A percentile compares a stretch with the other conserved stretches of the same genome.
Evolutionary conservation across 2,888 invertebrate genomes (phyloP).

Genomic region (Eucriotettix oculatus): DNA sequence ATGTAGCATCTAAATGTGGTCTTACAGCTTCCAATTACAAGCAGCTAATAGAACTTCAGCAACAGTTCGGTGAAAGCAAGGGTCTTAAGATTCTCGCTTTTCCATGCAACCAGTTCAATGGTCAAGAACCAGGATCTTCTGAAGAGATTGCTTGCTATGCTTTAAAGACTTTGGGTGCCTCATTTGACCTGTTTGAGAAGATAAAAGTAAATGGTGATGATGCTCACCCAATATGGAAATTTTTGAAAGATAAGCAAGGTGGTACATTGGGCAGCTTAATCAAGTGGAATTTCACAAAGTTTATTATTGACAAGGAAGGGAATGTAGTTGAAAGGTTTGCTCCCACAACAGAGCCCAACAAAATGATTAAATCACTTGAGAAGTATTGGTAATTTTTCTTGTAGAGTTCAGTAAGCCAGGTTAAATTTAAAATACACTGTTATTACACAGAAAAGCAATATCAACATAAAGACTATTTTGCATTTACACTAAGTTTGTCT

Average conservation of each 20-base stretch:
- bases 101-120: slow-evolving; percentile 75
- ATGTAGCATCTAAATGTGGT: slow-evolving; percentile 79
- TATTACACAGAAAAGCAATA: too few species aligned
- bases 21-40: slow-evolving; percentile 68
- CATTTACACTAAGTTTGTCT: too few species aligned
- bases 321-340: slow-evolving; percentile 48
- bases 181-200: slow-evolving; percentile 49
- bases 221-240: slow-evolving; percentile 49
- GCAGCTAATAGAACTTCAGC: slow-evolving; percentile 59
- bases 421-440: too few species aligned
- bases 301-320: slow-evolving; percentile 57
- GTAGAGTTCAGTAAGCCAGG: too few species aligned
- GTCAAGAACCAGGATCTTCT: slow-evolving; percentile 47
- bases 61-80: slow-evolving; percentile 53
- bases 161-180: slow-evolving; percentile 37
- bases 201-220: slow-evolving; percentile 40
- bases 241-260: slow-evolving; percentile 37
- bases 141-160: slow-evolving; percentile 48
- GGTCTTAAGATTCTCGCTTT: slow-evolving; percentile 65
- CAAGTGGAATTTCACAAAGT: slow-evolving; percentile 80
- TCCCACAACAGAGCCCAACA: slow-evolving; percentile 32
- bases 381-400: background rate
- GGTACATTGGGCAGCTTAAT: slow-evolving; percentile 35
- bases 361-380: background rate
- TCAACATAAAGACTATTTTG: too few species aligned